Percentiles rank a stretch among this genome's conserved stretches.
These are phyloP conservation scores for Malurus alboscapulatus DNA, from an alignment of 2,113 vertebrate species.

Conservation along the genomic window DNA sequence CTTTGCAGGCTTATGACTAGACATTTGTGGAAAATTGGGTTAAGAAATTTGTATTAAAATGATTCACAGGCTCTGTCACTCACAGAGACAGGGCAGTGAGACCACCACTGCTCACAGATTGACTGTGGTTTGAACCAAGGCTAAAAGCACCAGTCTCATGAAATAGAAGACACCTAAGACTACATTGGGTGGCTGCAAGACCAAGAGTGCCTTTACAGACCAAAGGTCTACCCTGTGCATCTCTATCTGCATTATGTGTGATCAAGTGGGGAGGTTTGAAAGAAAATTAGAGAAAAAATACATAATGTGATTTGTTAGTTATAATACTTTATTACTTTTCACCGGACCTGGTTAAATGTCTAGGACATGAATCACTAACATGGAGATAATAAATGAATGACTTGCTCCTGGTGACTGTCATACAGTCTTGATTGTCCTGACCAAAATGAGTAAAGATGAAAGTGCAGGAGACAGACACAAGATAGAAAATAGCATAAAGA, in stretches of 20 bases:
- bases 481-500: neutral
- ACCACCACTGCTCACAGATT: fast-evolving
- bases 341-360: neutral
- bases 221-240: neutral
- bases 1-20: neutral
- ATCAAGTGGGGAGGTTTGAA: neutral
- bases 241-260: fast-evolving
- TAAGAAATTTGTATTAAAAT: neutral
- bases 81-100: neutral
- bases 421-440: neutral
- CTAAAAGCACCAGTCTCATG: fast-evolving
- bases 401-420: neutral
- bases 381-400: neutral
- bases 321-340: neutral
- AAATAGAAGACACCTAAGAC: neutral
- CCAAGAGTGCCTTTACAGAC: neutral
- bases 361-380: neutral
- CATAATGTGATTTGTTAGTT: neutral
- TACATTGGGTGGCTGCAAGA: neutral
- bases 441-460: neutral
- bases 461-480: neutral
- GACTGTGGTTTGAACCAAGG: neutral
- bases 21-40: neutral
- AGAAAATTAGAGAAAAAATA: neutral
- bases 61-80: neutral